These are phyloP conservation scores for Clepsis dumicolana DNA, from an alignment of 2,888 invertebrate genomes.

Conservation along the genomic window DNA sequence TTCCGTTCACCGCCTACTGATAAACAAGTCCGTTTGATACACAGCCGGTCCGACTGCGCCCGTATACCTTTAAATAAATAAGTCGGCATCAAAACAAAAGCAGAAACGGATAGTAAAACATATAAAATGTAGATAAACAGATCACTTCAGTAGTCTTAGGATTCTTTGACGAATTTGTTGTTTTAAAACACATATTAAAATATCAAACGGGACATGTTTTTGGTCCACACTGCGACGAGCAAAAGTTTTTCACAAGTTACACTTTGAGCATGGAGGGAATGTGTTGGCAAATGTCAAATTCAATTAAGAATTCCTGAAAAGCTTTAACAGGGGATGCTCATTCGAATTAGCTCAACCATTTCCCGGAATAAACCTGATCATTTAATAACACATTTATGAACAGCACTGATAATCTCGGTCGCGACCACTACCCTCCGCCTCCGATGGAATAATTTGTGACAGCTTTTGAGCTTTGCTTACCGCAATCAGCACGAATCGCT, in stretches of 20 bases:
- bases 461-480: no score
- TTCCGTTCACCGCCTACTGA: not conserved
- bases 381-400: no score
- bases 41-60: not conserved
- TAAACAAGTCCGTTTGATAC: slow-evolving; percentile 16
- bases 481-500: no score
- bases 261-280: no score
- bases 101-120: not conserved
- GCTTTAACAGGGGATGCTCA: no score
- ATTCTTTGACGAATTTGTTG: not conserved
- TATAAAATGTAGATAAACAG: not conserved
- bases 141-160: not conserved
- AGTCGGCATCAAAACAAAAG: not conserved
- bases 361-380: no score
- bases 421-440: no score
- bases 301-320: no score
- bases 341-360: no score
- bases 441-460: not conserved
- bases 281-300: no score
- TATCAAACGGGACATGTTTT: not conserved
- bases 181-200: not conserved
- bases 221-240: not conserved
- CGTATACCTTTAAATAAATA: slow-evolving; percentile 9
- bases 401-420: no score
- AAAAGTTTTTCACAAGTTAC: no score